These are phyloP conservation scores for Bucorvus abyssinicus DNA, from an alignment of 2,797 vertebrate species.

Conservation along the genomic window DNA sequence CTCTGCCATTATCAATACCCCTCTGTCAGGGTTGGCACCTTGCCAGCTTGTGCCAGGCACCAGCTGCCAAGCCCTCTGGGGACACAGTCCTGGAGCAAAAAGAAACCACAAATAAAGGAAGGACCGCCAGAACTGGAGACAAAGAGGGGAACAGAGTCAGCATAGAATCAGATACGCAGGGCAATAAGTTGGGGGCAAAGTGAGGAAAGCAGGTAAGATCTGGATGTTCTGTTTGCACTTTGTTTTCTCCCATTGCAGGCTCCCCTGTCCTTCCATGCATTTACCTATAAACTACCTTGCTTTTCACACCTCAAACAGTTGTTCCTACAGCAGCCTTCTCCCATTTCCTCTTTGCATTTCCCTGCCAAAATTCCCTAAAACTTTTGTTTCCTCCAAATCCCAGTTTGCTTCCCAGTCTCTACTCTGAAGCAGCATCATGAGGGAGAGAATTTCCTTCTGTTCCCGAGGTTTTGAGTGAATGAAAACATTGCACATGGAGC, in stretches of 20 bases:
- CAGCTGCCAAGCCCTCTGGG: background rate
- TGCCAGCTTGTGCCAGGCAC: background rate
- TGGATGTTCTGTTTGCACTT: background rate
- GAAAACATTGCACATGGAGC: background rate
- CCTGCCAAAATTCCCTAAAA: background rate
- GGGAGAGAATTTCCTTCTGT: background rate
- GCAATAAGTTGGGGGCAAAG: background rate
- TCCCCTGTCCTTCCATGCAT: background rate
- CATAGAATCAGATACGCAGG: background rate
- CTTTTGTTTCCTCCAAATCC: background rate
- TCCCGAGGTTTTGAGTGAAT: background rate
- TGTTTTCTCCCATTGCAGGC: background rate
- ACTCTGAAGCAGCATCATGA: background rate
- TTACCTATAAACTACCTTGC: background rate
- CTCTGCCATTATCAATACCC: background rate
- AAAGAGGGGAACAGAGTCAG: background rate
- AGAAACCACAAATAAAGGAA: background rate
- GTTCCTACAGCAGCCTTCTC: background rate
- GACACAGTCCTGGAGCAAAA: accelerated
- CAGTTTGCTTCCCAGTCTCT: background rate
- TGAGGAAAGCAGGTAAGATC: background rate
- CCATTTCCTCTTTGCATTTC: background rate
- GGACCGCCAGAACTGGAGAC: background rate
- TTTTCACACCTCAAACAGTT: background rate
- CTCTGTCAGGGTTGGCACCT: background rate